phyloP scores from a whole-genome alignment of 2,797 vertebrate genomes.

The Limosa lapponica region DNA sequence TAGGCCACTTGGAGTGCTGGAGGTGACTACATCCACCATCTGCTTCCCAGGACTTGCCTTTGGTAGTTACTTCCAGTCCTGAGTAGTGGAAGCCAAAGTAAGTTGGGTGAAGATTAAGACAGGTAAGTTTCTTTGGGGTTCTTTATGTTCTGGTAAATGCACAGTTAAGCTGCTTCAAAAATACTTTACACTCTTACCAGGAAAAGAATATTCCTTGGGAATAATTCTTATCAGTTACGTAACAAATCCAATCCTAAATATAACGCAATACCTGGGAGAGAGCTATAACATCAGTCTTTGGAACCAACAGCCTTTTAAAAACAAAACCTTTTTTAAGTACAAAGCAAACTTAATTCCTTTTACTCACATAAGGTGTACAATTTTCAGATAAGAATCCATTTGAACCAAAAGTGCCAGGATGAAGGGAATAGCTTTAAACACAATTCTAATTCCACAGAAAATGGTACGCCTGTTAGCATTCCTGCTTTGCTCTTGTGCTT shows the following conservation, averaged over 20 bases:
- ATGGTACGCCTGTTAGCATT: not conserved
- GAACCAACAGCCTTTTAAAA: not conserved
- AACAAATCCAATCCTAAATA: not conserved
- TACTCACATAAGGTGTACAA: not conserved
- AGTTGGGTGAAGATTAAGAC: not conserved
- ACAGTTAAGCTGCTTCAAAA: not conserved
- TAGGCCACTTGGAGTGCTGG: not conserved
- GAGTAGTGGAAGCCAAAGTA: not conserved
- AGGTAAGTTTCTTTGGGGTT: not conserved
- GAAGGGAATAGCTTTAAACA: not conserved
- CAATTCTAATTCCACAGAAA: not conserved
- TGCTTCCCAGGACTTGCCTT: not conserved
- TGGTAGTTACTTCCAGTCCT: not conserved
- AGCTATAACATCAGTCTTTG: not conserved
- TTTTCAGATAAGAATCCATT: not conserved
- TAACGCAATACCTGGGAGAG: not conserved
- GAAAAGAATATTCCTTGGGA: not conserved
- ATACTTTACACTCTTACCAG: not conserved
- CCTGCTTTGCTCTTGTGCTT: not conserved
- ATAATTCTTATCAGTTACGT: not conserved
- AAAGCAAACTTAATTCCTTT: not conserved
- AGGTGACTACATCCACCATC: not conserved
- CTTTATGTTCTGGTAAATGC: not conserved
- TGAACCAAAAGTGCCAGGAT: not conserved
- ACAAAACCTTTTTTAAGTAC: not conserved